Conservation (phyloP, 2,797 vertebrate species). For the Sciurus carolinensis region DNA sequence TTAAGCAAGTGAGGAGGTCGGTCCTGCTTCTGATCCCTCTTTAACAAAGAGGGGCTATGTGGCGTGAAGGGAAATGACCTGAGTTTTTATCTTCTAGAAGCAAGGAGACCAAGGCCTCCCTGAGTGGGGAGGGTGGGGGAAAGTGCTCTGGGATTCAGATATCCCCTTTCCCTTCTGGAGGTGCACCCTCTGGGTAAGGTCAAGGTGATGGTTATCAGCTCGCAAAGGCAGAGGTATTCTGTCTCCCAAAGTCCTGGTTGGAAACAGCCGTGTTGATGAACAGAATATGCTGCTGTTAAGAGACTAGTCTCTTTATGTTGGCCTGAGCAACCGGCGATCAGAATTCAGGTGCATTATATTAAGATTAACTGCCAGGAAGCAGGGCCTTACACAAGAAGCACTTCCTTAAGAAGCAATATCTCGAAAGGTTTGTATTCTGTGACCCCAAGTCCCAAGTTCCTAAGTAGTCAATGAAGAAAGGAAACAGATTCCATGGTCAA, state of each 20-base stretch:
- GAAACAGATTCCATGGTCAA: neutral
- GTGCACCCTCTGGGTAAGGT: neutral
- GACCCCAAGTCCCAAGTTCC: neutral
- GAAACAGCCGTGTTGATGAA: neutral
- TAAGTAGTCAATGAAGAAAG: neutral
- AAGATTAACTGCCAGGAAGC: neutral
- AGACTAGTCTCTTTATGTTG: neutral
- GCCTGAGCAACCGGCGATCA: neutral
- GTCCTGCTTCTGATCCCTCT: neutral
- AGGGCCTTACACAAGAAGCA: neutral
- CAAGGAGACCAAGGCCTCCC: neutral
- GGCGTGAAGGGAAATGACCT: neutral
- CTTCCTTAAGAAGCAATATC: neutral
- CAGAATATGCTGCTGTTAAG: neutral
- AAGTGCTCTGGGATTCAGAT: neutral
- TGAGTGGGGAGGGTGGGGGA: neutral
- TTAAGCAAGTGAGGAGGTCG: neutral
- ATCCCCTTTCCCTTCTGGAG: neutral
- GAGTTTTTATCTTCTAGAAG: neutral
- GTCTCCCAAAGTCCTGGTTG: neutral
- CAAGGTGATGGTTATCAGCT: neutral
- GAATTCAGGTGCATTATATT: neutral
- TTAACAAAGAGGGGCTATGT: neutral
- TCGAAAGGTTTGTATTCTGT: neutral
- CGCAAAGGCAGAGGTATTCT: constrained; percentile 8